Evolutionary conservation across 2,888 invertebrate genomes (phyloP), one percentile per base, ranked within the genome.

Genomic region (Oscheius sp.): DNA sequence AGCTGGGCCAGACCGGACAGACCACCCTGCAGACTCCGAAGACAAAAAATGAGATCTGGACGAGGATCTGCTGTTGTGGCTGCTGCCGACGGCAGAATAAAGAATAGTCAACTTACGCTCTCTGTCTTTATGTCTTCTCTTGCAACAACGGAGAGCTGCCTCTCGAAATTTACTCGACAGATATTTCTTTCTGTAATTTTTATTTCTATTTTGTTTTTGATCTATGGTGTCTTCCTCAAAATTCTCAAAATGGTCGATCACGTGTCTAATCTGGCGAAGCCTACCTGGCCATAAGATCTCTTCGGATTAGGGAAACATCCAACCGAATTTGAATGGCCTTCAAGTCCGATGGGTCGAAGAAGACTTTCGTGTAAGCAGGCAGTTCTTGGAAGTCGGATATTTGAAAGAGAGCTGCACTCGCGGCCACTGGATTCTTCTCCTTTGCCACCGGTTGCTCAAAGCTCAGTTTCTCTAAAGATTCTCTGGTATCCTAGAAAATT

Each of bases 271-370:
- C 35, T 9, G 35, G 35, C 7, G n/a, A 59, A 59, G 41, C n/a
- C 43, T n/a, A 66, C 66, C 66, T 66, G 12, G 66, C 66, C 66
- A 66, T 66, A 2, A 16, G 46, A 29, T 66, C 66, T 18, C 66
- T 3, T 2, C 66, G 49, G n/a, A 66, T 52, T 49, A 66, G 23
- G 6, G 66, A 25, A 5, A 29, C 25, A 29, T 66, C 66, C 16
- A 66, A 18, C 6, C 66, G 49, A 7, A 29, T 29, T 5, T 46
- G 23, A 25, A 66, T 21, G 6, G 49, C 66, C n/a, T 52, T 49
- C 1, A 66, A 3, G 25, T 66, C 66, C 16, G n/a, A 2, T 1
- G 66, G 49, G 16, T 66, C 66, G 9, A 66, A 52, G 52, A 18
- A 61, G 6, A n/a, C 12, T n/a, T 41, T n/a, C 21, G 41, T 61